phyloP scores from a whole-genome alignment of 2,113 vertebrate species.

The Aix galericulata region DNA sequence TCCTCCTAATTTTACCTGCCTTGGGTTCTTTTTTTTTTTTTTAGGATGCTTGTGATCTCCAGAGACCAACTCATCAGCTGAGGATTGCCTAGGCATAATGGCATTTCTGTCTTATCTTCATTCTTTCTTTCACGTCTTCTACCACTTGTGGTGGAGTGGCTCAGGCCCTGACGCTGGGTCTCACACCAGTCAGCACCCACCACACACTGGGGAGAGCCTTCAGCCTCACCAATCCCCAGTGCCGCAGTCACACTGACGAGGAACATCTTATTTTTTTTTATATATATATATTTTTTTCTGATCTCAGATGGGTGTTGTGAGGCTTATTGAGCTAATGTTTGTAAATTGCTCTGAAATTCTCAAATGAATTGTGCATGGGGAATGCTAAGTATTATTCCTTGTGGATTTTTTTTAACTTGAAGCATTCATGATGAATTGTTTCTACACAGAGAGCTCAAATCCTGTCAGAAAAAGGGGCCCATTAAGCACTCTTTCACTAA shows the following conservation, averaged over 20 bases:
- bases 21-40: background rate
- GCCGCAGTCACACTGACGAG: background rate
- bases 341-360: conserved; percentile 64
- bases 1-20: background rate
- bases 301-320: conserved; percentile 50
- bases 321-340: conserved; percentile 64
- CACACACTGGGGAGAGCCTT: background rate
- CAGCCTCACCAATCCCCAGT: background rate
- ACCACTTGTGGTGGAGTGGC: fast-evolving
- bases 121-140: background rate
- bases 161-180: background rate
- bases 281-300: background rate
- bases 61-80: background rate
- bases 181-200: background rate
- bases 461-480: conserved; percentile 5
- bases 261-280: background rate
- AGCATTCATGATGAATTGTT: conserved; percentile 40
- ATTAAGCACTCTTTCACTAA: conserved; percentile 38
- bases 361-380: conserved; percentile 47
- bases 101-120: background rate
- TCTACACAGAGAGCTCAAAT: conserved; percentile 35
- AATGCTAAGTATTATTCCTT: conserved; percentile 57
- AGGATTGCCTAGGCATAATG: fast-evolving
- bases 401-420: conserved; percentile 26
- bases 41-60: background rate